Percentiles rank a stretch among this genome's conserved stretches.
phyloP scores from a whole-genome alignment of 2,888 invertebrate species.

The Hanleya hanleyi region DNA sequence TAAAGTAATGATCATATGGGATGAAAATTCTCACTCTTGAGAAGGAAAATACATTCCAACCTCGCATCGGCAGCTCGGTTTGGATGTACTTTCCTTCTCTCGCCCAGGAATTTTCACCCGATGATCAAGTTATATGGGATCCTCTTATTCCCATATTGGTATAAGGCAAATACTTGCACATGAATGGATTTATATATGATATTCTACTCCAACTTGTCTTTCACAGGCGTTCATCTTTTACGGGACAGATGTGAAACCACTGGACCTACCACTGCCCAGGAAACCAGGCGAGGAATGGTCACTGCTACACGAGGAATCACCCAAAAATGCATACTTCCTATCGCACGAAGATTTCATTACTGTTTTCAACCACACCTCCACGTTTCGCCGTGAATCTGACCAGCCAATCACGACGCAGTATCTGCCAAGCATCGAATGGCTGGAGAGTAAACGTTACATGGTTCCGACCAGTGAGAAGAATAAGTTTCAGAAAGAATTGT shows the following conservation, averaged over 20 bases:
- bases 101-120: too few relatives aligned
- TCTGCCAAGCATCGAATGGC: conserved; percentile 74
- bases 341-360: conserved; percentile 78
- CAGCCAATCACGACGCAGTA: conserved; percentile 85
- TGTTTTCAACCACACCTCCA: conserved; percentile 86
- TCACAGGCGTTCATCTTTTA: conserved; percentile 83
- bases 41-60: too few relatives aligned
- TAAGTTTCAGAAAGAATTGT: conserved; percentile 74
- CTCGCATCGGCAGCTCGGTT: too few relatives aligned
- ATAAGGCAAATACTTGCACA: too few relatives aligned
- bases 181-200: too few relatives aligned
- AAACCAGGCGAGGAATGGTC: conserved; percentile 80
- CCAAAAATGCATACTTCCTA: conserved; percentile 84
- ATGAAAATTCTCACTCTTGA: too few relatives aligned
- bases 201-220: too few relatives aligned
- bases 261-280: conserved; percentile 83
- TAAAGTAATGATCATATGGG: too few relatives aligned
- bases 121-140: too few relatives aligned
- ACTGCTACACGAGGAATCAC: conserved; percentile 89
- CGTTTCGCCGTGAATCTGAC: conserved; percentile 84
- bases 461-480: conserved; percentile 78
- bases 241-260: conserved; percentile 80
- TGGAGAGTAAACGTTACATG: conserved; percentile 75
- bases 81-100: too few relatives aligned
- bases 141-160: too few relatives aligned